Conservation (phyloP, 2,797 vertebrate species). For the Chaetodon trifasciatus region DNA sequence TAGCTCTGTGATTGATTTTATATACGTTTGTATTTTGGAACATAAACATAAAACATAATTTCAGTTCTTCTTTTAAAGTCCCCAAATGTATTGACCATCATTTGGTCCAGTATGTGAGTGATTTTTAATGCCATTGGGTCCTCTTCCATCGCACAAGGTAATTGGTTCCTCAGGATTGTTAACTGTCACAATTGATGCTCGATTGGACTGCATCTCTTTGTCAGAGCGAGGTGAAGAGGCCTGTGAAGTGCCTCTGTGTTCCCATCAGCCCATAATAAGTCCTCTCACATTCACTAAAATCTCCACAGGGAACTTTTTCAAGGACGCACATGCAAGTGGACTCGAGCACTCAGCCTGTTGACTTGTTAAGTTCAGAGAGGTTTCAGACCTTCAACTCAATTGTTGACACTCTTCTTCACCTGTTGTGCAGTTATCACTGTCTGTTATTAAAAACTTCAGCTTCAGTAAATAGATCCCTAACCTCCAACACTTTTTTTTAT, state of each 20-base stretch:
- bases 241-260: constrained; percentile 51
- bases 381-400: constrained; percentile 18
- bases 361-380: constrained; percentile 36
- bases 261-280: constrained; percentile 50
- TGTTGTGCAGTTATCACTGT: constrained; percentile 5
- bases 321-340: constrained; percentile 51
- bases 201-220: constrained; percentile 37
- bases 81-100: not conserved
- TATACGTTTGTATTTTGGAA: not conserved
- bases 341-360: constrained; percentile 14
- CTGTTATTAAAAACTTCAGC: constrained; percentile 34
- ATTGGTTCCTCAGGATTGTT: constrained; percentile 35
- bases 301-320: constrained; percentile 57
- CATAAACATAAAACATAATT: not conserved
- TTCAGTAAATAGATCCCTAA: constrained; percentile 63
- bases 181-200: constrained; percentile 21
- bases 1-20: not conserved
- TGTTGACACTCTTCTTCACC: constrained; percentile 54
- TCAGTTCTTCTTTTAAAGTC: not conserved
- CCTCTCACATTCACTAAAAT: constrained; percentile 55
- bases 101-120: constrained; percentile 2
- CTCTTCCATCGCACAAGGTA: constrained; percentile 23
- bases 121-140: constrained; percentile 1
- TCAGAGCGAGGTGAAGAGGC: constrained; percentile 56
- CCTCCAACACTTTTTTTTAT: constrained; percentile 42